Base-by-base conservation (phyloP, 2,888 invertebrate species). In the Campoletis raptor region DNA sequence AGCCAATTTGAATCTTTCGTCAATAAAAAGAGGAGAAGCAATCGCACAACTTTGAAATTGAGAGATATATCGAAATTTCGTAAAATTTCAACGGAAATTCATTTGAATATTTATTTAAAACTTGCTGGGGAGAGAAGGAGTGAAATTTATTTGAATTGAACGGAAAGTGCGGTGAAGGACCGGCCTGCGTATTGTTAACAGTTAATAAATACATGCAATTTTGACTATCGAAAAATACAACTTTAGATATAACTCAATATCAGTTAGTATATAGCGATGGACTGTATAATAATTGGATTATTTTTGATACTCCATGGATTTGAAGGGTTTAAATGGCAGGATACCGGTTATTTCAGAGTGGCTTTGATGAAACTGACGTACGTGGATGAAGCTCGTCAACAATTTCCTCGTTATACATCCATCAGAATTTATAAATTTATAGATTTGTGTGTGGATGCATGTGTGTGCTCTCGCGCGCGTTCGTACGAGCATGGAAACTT, bases 401-500 rank as follows among this genome's bases (percentile, higher is more conserved):
- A 61, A 61, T 61, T 61, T 69, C 48, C 74, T 45, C 36, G 83
- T 80, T 70, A 79, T 84, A 73, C 73, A 72, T 73, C 54, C 52
- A 83, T 66, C 54, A 66, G 73, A n/a, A 18, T n/a, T 21, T 36
- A 66, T 64, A 42, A 21, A 54, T 54, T 15, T 21, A 45, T 45
- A n/a, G n/a, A 67, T 18, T 6, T 30, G 30, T 21, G 30, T 15
- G 78, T 64, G 15, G n/a, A n/a, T 24, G 30, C 1, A 24, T 40
- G n/a, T 2, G 40, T 21, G 30, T 30, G 30, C 3, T 1, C 3
- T 1, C 30, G 30, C 3, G 30, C 3, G 30, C 30, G 30, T 30
- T 30, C 3, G 30, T 30, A 30, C 3, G 10, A 18, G 37, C 8
- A 24, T 67, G 21, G n/a, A 40, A 40, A 67, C 66, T 40, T 67